Percentiles rank a stretch among this genome's conserved stretches.
phyloP scores from a whole-genome alignment of 2,888 invertebrate species.

The Ecdyonurus torrentis region DNA sequence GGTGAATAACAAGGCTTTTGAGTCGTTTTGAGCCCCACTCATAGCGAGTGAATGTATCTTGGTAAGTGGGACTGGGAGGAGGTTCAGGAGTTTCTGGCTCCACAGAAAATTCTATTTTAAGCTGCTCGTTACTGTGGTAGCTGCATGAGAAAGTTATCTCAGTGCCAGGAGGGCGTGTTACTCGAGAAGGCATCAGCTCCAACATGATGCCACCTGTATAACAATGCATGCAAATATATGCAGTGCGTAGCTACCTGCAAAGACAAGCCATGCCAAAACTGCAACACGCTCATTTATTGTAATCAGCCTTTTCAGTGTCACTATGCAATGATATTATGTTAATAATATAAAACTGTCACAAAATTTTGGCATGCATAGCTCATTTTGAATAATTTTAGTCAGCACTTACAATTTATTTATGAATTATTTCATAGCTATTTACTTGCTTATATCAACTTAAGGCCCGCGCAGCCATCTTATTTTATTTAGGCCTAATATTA shows the following conservation, averaged over 20 bases:
- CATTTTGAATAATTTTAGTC: no score
- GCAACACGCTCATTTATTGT: no score
- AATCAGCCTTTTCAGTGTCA: no score
- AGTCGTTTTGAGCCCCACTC: slow-evolving; percentile 13
- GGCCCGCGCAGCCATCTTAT: no score
- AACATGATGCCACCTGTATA: slow-evolving; percentile 26
- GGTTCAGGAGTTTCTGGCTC: background rate
- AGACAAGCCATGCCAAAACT: background rate
- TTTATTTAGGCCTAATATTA: no score
- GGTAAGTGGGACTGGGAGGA: background rate
- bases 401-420: no score
- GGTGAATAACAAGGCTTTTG: slow-evolving; percentile 13
- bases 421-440: no score
- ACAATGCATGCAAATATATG: background rate
- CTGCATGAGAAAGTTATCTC: slow-evolving; percentile 31
- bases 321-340: no score
- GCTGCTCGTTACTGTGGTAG: slow-evolving; percentile 26
- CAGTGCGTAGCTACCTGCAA: background rate
- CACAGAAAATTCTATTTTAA: slow-evolving; percentile 26
- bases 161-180: slow-evolving; percentile 25
- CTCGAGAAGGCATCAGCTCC: slow-evolving; percentile 31
- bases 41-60: slow-evolving; percentile 2
- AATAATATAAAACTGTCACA: no score
- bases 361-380: no score
- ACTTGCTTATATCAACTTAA: no score